Percentiles rank a stretch among this genome's conserved stretches.
phyloP scores from a whole-genome alignment of 2,113 vertebrate genomes.

The Eonycteris spelaea region DNA sequence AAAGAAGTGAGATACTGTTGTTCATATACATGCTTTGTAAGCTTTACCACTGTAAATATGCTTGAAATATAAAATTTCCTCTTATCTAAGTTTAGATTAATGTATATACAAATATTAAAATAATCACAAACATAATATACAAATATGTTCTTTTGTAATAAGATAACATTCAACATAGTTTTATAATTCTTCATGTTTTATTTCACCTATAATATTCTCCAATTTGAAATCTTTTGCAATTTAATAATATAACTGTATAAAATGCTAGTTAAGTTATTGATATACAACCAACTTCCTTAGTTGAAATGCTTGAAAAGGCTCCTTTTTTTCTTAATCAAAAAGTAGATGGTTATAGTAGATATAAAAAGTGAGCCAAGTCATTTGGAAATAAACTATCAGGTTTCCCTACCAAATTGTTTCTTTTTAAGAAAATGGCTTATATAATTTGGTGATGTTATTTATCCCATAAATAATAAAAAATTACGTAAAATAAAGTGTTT shows the following conservation, averaged over 20 bases:
- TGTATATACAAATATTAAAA: neutral
- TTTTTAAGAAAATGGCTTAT: neutral
- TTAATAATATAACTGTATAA: neutral
- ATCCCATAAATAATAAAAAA: neutral
- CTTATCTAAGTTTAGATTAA: neutral
- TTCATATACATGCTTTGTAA: neutral
- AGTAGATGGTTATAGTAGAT: neutral
- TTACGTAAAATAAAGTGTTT: neutral
- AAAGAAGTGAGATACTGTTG: neutral
- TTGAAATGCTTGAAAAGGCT: neutral
- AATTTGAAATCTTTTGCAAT: neutral
- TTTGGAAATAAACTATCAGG: neutral
- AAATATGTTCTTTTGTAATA: neutral
- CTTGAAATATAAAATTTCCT: neutral
- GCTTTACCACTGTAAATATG: neutral
- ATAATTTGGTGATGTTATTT: conserved; percentile 9
- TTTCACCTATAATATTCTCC: neutral
- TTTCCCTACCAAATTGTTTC: neutral
- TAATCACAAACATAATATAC: neutral
- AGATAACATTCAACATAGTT: neutral
- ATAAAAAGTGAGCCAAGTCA: neutral
- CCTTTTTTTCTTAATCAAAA: neutral
- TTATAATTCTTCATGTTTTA: conserved; percentile 6
- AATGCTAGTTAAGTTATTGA: neutral
- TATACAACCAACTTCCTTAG: neutral